Evolutionary conservation across 2,888 invertebrate species (phyloP).

Genomic region (Marasmarcha lunaedactyla): DNA sequence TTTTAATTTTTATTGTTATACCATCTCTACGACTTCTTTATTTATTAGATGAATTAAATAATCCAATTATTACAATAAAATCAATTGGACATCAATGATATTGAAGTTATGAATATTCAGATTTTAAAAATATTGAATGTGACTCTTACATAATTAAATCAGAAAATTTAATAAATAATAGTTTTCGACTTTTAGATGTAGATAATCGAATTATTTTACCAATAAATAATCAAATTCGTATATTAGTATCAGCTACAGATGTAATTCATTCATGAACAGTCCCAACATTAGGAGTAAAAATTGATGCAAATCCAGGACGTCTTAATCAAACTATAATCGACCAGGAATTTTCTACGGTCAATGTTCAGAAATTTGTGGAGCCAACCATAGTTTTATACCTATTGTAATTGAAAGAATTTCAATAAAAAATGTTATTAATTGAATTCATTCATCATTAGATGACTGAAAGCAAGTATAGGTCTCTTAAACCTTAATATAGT

Average conservation of each 20-base stretch:
- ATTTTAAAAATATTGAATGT: constrained; percentile 71
- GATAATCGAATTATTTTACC: constrained; percentile 73
- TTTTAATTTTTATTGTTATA: constrained; percentile 73
- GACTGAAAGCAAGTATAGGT: constrained; percentile 78
- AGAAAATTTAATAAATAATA: constrained; percentile 36
- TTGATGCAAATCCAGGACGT: constrained; percentile 75
- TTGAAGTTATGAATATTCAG: constrained; percentile 76
- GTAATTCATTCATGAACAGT: constrained; percentile 77
- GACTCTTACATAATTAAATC: constrained; percentile 71
- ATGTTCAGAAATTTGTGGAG: constrained; percentile 86
- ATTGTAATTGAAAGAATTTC: constrained; percentile 74
- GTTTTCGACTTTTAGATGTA: constrained; percentile 73
- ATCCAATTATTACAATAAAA: constrained; percentile 71
- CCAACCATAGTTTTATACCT: constrained; percentile 85
- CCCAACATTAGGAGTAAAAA: constrained; percentile 72
- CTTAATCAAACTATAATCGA: constrained; percentile 74
- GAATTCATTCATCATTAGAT: constrained; percentile 72
- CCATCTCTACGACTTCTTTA: constrained; percentile 73
- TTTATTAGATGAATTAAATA: constrained; percentile 72
- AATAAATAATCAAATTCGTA: constrained; percentile 72
- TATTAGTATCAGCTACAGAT: constrained; percentile 72
- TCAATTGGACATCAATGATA: constrained; percentile 76
- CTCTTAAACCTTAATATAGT: constrained; percentile 78
- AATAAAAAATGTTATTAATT: constrained; percentile 67
- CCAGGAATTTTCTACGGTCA: constrained; percentile 78